These are phyloP conservation scores for Pristionchus exspectatus DNA, from an alignment of 2,888 invertebrate genomes.

Conservation along the genomic window DNA sequence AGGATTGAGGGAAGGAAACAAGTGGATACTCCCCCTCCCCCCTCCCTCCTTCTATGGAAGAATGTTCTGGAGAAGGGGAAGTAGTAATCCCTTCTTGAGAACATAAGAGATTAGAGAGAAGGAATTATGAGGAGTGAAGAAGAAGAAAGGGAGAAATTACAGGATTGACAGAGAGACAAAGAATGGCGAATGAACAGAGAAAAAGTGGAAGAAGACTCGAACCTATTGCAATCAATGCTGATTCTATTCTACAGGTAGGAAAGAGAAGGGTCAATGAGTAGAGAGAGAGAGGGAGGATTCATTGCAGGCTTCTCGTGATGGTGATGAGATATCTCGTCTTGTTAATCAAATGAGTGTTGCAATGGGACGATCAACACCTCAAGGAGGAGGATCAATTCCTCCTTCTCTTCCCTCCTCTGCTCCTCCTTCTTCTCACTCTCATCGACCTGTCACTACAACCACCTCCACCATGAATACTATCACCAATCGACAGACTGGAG, in stretches of 20 bases:
- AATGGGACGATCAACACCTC: not conserved
- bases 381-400: too few relatives aligned
- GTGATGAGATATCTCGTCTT: constrained; percentile 44
- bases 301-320: not conserved
- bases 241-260: constrained; percentile 30
- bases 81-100: not conserved
- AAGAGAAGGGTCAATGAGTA: not conserved
- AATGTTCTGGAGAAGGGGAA: not conserved
- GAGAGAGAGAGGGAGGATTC: not conserved
- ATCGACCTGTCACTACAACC: not conserved
- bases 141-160: not conserved
- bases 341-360: not conserved
- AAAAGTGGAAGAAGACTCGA: constrained; percentile 22
- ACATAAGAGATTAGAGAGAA: constrained; percentile 1
- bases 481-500: not conserved
- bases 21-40: not conserved
- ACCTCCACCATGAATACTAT: not conserved
- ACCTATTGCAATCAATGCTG: not conserved
- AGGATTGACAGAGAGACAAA: constrained; percentile 46
- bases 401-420: not conserved
- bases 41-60: not conserved
- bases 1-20: constrained; percentile 8
- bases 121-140: not conserved
- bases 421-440: not conserved
- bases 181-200: constrained; percentile 35